Evolutionary conservation across 1,140 invertebrate genomes (phyloP), one percentile per base, ranked within the genome.

Genomic region (Atta cephalotes): DNA sequence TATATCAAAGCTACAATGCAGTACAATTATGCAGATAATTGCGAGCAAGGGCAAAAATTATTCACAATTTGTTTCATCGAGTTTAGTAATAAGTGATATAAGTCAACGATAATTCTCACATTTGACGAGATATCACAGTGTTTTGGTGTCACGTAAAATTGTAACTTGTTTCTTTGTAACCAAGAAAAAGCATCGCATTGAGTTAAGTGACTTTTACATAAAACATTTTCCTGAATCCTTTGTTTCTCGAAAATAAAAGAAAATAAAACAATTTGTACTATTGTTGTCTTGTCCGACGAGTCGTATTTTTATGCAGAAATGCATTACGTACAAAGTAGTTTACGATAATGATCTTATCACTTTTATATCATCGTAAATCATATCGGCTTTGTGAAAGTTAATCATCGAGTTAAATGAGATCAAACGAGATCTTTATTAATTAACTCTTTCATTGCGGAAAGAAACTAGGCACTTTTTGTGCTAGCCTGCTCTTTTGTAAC

Each of bases 181-280:
- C 16, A 10, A 12, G 49, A 56, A 81, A 81, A 68, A 80, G 53
- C 25, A 10, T 25, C 28, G 31, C n/a, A 56, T 80, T 18, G 31
- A 71, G 65, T 18, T 68, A 68, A 81, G 49, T 58, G 65, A 81
- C 31, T 71, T 70, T 70, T 71, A 9, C 63, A 14, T 45, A 71
- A 81, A 81, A 45, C n/a, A 56, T 16, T 81, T 56, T 39, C 1
- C 16, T 16, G 28, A 70, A 18, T 81, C 9, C 21, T 45, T 81
- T 71, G 78, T 79, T 60, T 51, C 77, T 53, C 49, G 77, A 53
- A 35, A 53, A 31, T 49, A 35, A 39, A n/a, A 56, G 49, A 39
- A 39, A 66, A 28, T 28, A 63, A 16, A 45, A 65, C 45, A 45
- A 65, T 60, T n/a, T 10, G n/a, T 21, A 6, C 35, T 5, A 25